Conservation (phyloP, 2,113 vertebrate genomes). For the Aleadryas rufinucha region DNA sequence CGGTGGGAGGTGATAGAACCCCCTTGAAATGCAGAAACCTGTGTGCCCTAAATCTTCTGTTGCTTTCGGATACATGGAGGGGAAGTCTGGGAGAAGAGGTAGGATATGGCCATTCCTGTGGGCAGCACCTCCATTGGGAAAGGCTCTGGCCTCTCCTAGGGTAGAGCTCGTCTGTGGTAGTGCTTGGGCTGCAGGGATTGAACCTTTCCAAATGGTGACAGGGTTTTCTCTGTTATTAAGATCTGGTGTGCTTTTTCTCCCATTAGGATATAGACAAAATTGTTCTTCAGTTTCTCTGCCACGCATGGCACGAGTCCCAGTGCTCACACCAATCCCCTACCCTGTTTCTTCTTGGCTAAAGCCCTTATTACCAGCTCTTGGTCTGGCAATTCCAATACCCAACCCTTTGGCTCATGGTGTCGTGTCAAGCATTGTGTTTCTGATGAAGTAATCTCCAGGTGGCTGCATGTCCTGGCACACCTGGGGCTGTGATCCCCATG, state of each 20-base stretch:
- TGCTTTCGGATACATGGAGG: accelerated
- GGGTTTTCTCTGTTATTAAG: background rate
- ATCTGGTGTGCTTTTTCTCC: background rate
- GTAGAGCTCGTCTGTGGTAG: background rate
- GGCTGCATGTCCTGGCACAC: background rate
- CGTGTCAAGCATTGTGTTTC: background rate
- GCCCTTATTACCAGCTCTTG: background rate
- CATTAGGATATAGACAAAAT: background rate
- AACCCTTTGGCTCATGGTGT: background rate
- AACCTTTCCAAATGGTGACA: background rate
- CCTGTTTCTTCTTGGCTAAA: background rate
- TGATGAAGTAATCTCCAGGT: background rate
- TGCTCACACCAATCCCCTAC: background rate
- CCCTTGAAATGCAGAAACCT: background rate
- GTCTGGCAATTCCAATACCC: background rate
- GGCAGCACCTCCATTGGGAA: background rate
- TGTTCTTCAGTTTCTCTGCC: background rate
- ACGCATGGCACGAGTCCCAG: background rate
- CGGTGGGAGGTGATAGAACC: background rate
- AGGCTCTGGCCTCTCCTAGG: background rate
- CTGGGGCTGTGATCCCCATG: background rate
- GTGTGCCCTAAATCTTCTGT: background rate
- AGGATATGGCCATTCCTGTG: background rate
- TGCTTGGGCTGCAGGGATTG: background rate
- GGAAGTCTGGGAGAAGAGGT: background rate